Base-by-base conservation (phyloP, 2,888 invertebrate genomes). In the Cryptocephalus moraei region DNA sequence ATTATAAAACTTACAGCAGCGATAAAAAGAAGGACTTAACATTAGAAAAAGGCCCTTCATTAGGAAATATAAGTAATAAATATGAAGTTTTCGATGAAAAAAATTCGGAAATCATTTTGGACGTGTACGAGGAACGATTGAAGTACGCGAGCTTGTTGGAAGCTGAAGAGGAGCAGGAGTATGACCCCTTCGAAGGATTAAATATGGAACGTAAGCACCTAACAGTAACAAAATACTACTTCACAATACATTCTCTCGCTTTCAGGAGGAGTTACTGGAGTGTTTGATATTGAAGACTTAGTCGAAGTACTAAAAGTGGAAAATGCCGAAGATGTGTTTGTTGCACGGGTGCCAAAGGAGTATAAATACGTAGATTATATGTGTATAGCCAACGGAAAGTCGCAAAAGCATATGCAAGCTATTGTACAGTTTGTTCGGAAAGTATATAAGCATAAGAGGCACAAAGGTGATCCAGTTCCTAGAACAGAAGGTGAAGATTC, bases 241-340 rank as follows among this genome's bases (percentile, higher is more conserved):
- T 22, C 6, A 4, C 22, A 22, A 6, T 6, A 22, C 22, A 22
- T 6, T 22, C 6, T 22, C 22, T 22, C 2, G 2, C 22, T 74
- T 75, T 41, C 63, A 94, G 93, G 87, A 65, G 95, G 94, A 10
- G 61, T 75, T 50, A 76, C 68, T 54, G 94, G 94, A 32, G 93
- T 94, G 0, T 93, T 83, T 72, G 93, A 95, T 59, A 77, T 94
- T 40, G 86, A 90, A 64, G 91, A 94, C 54, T 69, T 95, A 42
- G 81, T 93, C 1, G 77, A 81, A 12, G 70, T 91, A 22, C 70
- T 96, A 32, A 75, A 77, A 54, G 76, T 79, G 61, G 91, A 93
- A 67, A 90, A 86, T 64, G 85, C 82, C 0, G 74, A 75, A 62
- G 80, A 94, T 63, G 78, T 94, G 54, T 90, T 89, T 73, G 91